These are phyloP conservation scores for Limosa lapponica DNA, from an alignment of 2,797 vertebrate genomes.

Conservation along the genomic window DNA sequence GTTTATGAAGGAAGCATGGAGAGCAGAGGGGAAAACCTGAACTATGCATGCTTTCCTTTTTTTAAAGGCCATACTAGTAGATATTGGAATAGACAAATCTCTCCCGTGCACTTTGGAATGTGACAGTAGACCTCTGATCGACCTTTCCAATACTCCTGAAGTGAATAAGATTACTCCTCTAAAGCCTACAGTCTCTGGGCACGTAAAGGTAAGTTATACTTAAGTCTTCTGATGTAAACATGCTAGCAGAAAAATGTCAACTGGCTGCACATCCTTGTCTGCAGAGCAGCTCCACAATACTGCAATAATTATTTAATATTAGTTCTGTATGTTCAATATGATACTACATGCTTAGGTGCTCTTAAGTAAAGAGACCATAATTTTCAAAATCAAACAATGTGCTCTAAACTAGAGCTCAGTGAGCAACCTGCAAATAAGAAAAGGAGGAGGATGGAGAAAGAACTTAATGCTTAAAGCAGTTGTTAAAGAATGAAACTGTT, in stretches of 20 bases:
- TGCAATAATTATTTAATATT: not conserved
- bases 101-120: not conserved
- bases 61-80: slow-evolving; percentile 82
- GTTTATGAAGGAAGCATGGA: not conserved
- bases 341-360: not conserved
- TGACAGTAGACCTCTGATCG: slow-evolving; percentile 86
- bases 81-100: slow-evolving; percentile 56
- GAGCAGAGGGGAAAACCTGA: not conserved
- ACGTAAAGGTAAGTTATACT: slow-evolving; percentile 82
- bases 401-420: not conserved
- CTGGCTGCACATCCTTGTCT: not conserved
- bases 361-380: not conserved
- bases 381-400: not conserved
- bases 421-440: not conserved
- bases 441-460: not conserved
- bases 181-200: slow-evolving; percentile 55
- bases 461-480: not conserved
- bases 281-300: not conserved
- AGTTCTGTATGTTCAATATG: not conserved
- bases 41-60: not conserved
- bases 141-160: slow-evolving; percentile 90
- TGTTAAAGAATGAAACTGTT: not conserved
- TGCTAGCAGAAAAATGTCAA: not conserved
- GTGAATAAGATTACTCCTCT: not conserved
- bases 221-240: not conserved